Evolutionary conservation across 2,113 vertebrate species (phyloP), one percentile per base, ranked within the genome.

Genomic region (Oostethus manadensis): DNA sequence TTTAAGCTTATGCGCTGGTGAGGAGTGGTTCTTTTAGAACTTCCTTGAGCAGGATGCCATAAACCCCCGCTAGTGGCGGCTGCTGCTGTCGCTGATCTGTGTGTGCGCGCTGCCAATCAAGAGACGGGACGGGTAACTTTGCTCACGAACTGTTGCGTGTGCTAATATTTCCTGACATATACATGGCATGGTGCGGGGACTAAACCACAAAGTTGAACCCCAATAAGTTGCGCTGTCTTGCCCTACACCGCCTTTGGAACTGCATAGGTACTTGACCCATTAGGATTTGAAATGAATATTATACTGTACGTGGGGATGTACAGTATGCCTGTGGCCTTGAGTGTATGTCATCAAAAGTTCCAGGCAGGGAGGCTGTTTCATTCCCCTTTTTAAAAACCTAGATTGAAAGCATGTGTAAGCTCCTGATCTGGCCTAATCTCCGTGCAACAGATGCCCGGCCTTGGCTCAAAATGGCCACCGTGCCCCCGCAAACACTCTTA

Each of bases 341-440:
- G 23, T 62, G 66, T 75, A 51, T 76, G 68, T 58, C 64, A 79
- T 67, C 69, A 66, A 64, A 67, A 53, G 57, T 79, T 68, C 56
- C 51, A 55, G n/a, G 14, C 43, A 62, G 56, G 20, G 74, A 73
- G 71, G 51, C 76, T 60, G 63, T 66, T 72, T 83, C 63, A 71
- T 60, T 68, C 72, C 59, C 65, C 71, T 20, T 47, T 75, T 53
- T 16, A 9, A 71, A 76, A 74, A 62, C 69, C 76, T 72, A 66
- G 79, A 86, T 83, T 81, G 75, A 85, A 86, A 78, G 76, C 74
- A 72, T 76, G 77, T 71, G 65, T 79, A 72, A 83, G 81, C 79
- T 84, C 85, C 63, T 85, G 77, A 85, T 88, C 79, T 78, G 70
- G 58, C 58, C 81, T 85, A 84, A 88, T 85, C 84, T 86, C 74